Evolutionary conservation across 2,797 vertebrate genomes (phyloP).

Genomic region (Rhynchotus rufescens): DNA sequence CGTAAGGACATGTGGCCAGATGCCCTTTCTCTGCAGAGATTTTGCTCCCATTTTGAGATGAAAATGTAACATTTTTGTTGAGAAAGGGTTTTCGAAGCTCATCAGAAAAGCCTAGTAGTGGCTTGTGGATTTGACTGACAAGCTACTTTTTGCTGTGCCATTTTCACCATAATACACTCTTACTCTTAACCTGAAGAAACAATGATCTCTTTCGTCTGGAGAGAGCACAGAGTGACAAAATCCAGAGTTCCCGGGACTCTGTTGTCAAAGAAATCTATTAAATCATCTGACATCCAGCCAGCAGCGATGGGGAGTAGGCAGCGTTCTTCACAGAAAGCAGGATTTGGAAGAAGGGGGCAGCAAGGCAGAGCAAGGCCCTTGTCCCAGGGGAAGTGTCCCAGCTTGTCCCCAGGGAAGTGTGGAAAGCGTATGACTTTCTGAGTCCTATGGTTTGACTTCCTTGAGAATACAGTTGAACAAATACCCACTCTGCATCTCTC

Average conservation of each 20-base stretch:
- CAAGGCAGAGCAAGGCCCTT: background rate
- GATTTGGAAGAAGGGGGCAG: background rate
- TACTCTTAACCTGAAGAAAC: slow-evolving; percentile 11
- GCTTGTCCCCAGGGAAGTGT: no score
- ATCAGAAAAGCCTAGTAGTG: background rate
- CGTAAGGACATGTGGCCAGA: background rate
- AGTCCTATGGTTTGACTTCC: background rate
- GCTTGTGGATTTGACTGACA: slow-evolving; percentile 15
- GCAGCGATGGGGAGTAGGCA: background rate
- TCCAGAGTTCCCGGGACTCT: background rate
- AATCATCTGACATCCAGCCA: slow-evolving; percentile 2
- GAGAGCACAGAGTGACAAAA: slow-evolving; percentile 20
- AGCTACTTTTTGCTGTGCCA: background rate
- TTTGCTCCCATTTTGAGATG: background rate
- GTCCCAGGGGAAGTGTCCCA: no score
- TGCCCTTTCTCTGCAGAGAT: background rate
- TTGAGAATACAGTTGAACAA: background rate
- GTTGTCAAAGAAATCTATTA: slow-evolving; percentile 1
- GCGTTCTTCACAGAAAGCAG: background rate
- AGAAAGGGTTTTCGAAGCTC: background rate
- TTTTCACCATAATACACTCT: background rate
- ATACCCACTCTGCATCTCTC: background rate
- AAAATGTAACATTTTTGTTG: background rate
- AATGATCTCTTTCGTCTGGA: background rate
- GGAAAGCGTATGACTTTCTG: background rate